Evolutionary conservation across 2,888 invertebrate species (phyloP), one percentile per base, ranked within the genome.

Genomic region (Tinea pellionella): DNA sequence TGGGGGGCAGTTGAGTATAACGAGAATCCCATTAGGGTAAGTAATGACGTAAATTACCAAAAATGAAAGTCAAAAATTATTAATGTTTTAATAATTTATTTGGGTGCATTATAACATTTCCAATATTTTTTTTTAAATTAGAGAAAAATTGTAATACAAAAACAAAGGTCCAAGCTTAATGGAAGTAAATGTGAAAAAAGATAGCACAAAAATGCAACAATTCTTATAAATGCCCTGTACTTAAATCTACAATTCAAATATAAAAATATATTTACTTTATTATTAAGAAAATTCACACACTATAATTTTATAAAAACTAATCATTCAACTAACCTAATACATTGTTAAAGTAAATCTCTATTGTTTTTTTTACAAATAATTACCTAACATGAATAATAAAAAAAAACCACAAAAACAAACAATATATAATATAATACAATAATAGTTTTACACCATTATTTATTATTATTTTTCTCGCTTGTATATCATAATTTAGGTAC

Each of bases 81-180:
- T 47, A 13, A 47, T 9, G 16, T 47, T 55, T 55, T 19, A 55
- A 19, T 55, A 55, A 55, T 55, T 18, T 55, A 55, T 55, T 57
- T 57, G n/a, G 24, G 57, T 57, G 57, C 57, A 32, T 32, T 8
- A 15, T 13, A 15, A 4, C 13, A 47, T 15, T 6, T 16, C 16
- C n/a, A 47, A 47, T 47, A 9, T n/a, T 8, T 41, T 41, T 41
- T 6, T 8, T n/a, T 47, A 47, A 47, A 47, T 47, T 47, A 47
- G 47, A 47, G 1, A 37, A n/a, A 37, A 47, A 15, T n/a, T 47
- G 6, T 16, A 9, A 47, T 47, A 47, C 47, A 47, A 47, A 47
- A 13, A 24, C 6, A 24, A 37, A 6, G 9, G 9, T 37, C 6
- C 37, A 37, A 12, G 37, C 16, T 47, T n/a, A 15, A 16, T 47